These are phyloP conservation scores for Thaumatotibia leucotreta DNA, from an alignment of 1,140 invertebrate genomes.

Conservation along the genomic window DNA sequence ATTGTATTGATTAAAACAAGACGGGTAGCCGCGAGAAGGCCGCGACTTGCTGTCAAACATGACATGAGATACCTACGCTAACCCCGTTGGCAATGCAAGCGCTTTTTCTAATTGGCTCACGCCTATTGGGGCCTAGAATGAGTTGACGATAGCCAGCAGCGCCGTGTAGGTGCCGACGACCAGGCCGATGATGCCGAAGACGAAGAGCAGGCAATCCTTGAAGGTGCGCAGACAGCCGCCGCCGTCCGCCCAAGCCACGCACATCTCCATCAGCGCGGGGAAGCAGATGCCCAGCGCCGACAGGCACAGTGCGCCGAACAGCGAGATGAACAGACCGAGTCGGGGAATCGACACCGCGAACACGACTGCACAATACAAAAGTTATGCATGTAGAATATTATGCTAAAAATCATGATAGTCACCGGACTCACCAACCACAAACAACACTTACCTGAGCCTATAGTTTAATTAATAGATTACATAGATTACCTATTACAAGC, in stretches of 20 bases:
- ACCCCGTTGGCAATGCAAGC: background rate
- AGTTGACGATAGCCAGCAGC: constrained; percentile 78
- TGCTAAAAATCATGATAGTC: too few relatives aligned
- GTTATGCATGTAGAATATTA: too few relatives aligned
- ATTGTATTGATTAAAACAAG: too few relatives aligned
- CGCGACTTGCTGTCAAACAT: too few relatives aligned
- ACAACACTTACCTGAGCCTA: too few relatives aligned
- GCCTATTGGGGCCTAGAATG: constrained; percentile 32
- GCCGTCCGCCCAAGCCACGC: constrained; percentile 38
- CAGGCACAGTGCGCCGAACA: constrained; percentile 91
- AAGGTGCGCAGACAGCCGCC: constrained; percentile 60
- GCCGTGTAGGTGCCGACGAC: constrained; percentile 84
- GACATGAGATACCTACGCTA: too few relatives aligned
- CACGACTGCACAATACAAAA: constrained; percentile 77
- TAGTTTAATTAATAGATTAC: too few relatives aligned
- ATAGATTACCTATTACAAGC: too few relatives aligned
- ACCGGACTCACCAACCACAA: too few relatives aligned
- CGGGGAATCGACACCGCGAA: constrained; percentile 87
- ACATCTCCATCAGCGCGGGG: constrained; percentile 88
- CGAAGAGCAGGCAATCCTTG: constrained; percentile 79
- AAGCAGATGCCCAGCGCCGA: constrained; percentile 91
- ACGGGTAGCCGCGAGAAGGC: too few relatives aligned
- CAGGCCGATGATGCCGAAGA: constrained; percentile 82
- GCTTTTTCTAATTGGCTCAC: background rate
- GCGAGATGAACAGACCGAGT: constrained; percentile 92